Percentiles rank a stretch among this genome's conserved stretches.
Evolutionary conservation across 2,797 vertebrate genomes (phyloP).

Genomic region (Anomalospiza imberbis): DNA sequence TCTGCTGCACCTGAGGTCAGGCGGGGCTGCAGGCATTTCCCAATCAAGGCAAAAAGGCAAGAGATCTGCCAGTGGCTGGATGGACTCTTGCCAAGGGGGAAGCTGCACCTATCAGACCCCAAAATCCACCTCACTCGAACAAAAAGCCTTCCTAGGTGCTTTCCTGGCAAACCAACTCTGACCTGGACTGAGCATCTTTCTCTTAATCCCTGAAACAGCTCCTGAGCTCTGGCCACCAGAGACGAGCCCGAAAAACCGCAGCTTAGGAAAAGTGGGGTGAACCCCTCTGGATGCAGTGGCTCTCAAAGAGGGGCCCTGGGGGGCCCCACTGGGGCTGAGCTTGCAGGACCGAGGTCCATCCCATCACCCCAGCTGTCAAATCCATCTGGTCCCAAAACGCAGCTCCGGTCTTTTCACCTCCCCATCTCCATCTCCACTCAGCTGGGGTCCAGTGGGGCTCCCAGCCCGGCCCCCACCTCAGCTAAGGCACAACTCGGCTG

Average conservation of each 20-base stretch:
- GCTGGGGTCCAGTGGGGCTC: fast-evolving
- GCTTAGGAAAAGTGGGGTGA: not conserved
- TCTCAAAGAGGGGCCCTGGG: not conserved
- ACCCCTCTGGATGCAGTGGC: too few relatives aligned
- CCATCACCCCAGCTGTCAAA: not conserved
- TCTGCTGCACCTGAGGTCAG: not conserved
- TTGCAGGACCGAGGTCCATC: not conserved
- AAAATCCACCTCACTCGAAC: not conserved
- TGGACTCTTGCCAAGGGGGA: not conserved
- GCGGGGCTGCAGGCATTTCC: fast-evolving
- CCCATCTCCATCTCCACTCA: not conserved
- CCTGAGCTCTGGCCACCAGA: not conserved
- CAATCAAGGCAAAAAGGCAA: not conserved
- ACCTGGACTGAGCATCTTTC: not conserved
- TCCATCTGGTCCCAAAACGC: not conserved
- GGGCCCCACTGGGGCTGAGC: not conserved
- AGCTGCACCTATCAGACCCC: not conserved
- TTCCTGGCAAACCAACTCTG: not conserved
- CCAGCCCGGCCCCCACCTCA: not conserved
- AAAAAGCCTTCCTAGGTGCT: not conserved
- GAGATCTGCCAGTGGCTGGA: not conserved
- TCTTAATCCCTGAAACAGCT: not conserved
- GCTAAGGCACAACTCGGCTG: constrained; percentile 41
- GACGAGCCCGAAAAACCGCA: fast-evolving
- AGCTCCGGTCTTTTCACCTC: not conserved